Evolutionary conservation across 2,888 invertebrate genomes (phyloP), one percentile per base, ranked within the genome.

Genomic region (Hypena proboscidalis): DNA sequence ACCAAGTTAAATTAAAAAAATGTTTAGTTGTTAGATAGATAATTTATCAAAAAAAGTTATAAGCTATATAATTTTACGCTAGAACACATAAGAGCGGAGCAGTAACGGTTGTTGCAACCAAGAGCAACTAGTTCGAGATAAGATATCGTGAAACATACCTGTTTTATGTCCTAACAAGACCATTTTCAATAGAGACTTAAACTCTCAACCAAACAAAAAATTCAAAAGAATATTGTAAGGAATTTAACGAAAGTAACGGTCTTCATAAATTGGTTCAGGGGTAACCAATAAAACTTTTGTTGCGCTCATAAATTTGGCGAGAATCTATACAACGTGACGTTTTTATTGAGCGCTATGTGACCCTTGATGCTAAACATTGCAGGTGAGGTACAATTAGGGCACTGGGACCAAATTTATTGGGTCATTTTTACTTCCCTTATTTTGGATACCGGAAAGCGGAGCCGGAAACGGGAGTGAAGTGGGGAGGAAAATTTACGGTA

Each of bases 291-390:
- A 62, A 68, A 62, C 46, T 62, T 61, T 55, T 57, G 65, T 58
- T 52, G 49, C 45, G 47, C 5, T 34, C 56, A 45, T 72, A 72
- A 70, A 70, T 72, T 52, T 47, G 3, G 11, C 2, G 14, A 31
- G 44, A 39, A 63, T 65, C 59, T 65, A 62, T 67, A 46, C 42
- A 37, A 27, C 33, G 36, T 56, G 64, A 62, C 67, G 45, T 44
- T 69, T 70, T 72, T 69, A 70, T 72, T 67, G 61, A 37, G 37
- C 11, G 15, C 45, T 29, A 11, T 48, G 49, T 49, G 49, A 47
- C 51, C 51, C 50, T 31, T 27, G 23, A 26, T 9, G 32, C 8
- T 46, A 48, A 45, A 44, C 32, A 49, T 41, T 27, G 29, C 54
- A 48, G 45, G 50, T 52, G 22, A 17, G 21, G 31, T 51, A 50